Base-by-base conservation (phyloP, 2,888 invertebrate genomes). In the Pollenia angustigena region DNA sequence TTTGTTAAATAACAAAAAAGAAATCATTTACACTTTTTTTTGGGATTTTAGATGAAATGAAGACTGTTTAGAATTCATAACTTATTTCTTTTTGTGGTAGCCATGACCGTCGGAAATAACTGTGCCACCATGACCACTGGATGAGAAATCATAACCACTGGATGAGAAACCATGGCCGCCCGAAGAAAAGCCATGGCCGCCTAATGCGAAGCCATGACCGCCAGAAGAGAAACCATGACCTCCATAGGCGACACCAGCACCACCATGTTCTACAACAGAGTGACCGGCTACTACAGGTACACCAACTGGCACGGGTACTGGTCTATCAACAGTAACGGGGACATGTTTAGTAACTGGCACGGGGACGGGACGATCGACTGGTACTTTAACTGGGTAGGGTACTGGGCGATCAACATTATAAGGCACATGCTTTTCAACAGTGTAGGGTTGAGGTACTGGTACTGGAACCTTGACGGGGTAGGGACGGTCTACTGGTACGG, bases 341-440 rank as follows among this genome's bases (percentile, higher is more conserved):
- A 90, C 88, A 46, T 94, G 95, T 90, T 94, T 95, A 89, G 94
- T 93, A 56, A 95, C 93, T 85, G 95, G 95, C 0, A 96, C 95
- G 50, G 96, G 95, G 60, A 95, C 94, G 9, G 96, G 96, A 89
- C 94, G 93, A 90, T 96, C 96, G 10, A 96, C 95, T 68, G 94
- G 95, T 1, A 96, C 96, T 89, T 95, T 94, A 14, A 95, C 91
- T 93, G 94, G 95, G 91, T 95, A 95, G 3, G 96, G 96, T 87
- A 95, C 94, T 94, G 95, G 93, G 46, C 94, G 93, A 91, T 95
- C 95, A 16, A 94, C 94, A 72, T 96, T 95, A 89, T 95, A 95
- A 62, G 96, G 96, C 89, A 95, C 95, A 93, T 94, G 94, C 92
- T 94, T 95, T 92, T 95, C 94, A 88, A 97, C 96, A 90, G 96